These are phyloP conservation scores for Tetraneura akinire DNA, from an alignment of 1,140 invertebrate genomes.

Conservation along the genomic window DNA sequence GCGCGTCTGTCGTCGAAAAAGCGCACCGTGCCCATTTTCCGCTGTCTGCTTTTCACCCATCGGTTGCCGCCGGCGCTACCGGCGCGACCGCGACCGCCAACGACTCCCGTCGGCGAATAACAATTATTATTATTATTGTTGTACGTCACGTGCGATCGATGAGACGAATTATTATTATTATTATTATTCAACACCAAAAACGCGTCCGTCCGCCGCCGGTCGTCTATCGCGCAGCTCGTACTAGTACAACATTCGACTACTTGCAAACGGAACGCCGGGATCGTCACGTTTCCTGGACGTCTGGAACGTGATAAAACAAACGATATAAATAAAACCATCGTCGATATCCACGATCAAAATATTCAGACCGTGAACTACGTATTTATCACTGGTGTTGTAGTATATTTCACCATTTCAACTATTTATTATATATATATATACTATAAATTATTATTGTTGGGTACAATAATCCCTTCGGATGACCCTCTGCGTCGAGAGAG, in stretches of 20 bases:
- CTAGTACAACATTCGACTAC: constrained; percentile 18
- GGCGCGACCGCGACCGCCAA: background rate
- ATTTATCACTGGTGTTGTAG: too few relatives aligned
- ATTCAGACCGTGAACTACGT: too few relatives aligned
- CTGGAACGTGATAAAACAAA: background rate
- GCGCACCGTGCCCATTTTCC: constrained; percentile 33
- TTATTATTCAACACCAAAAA: constrained; percentile 8
- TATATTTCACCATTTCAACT: too few relatives aligned
- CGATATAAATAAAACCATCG: too few relatives aligned
- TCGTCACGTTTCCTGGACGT: background rate
- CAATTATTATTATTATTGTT: background rate
- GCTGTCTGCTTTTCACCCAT: constrained; percentile 36
- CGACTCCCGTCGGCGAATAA: background rate
- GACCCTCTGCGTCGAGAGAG: too few relatives aligned
- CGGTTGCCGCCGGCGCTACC: background rate
- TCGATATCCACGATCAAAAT: too few relatives aligned
- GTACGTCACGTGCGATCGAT: background rate
- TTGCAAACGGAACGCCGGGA: constrained; percentile 16
- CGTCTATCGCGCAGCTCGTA: too few relatives aligned
- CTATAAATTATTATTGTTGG: too few relatives aligned
- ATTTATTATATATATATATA: too few relatives aligned
- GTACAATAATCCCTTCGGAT: too few relatives aligned
- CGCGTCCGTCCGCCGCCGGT: background rate
- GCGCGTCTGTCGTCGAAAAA: constrained; percentile 9
- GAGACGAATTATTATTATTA: background rate